Base-by-base conservation (phyloP, 2,113 vertebrate genomes). In the Scalopus aquaticus region DNA sequence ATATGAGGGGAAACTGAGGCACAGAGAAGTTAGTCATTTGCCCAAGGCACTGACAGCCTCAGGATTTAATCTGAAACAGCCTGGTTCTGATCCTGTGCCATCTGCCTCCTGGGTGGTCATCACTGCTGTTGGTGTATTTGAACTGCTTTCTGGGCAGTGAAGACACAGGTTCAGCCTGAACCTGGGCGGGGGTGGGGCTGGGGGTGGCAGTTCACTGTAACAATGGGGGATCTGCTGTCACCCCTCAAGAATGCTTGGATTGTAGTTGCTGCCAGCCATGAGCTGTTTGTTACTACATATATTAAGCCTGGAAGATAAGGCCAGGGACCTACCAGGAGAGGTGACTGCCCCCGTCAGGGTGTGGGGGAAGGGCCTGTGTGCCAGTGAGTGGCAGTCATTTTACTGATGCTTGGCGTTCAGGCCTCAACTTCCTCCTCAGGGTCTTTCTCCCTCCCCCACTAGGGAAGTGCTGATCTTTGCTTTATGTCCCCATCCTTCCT, bases 1-100 rank as follows among this genome's bases (percentile, higher is more conserved):
- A 54, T 17, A n/a, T 32, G 30, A 87, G 84, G 46, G 69, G 44
- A 60, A 76, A 60, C 73, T 3, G 39, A 95, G 85, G 76, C 95
- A 60, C 64, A 39, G 79, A 54, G 35, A 80, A 28, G 22, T 84
- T 49, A 28, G 70, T 13, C 13, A 72, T 87, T 70, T 70, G 56
- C 60, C 56, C 9, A 17, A 24, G 2, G 35, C 22, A 20, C n/a
- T 19, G 60, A 46, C 11, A 20, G 26, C 0, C 0, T 72, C 2
- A 6, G 44, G 42, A 42, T 78, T 62, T 72, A 39, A 32, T 32
- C 44, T 4, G 80, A 87, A 76, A 32, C 30, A 30, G 20, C 12
- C 54, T 54, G 83, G 44, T 35, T 49, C 62, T 72, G 58, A 32
- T 22, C 26, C 12, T 13, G 44, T 30, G 62, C 78, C 56, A 1